Evolutionary conservation across 1,140 invertebrate species (phyloP), one percentile per base, ranked within the genome.

Genomic region (Onthophagus taurus): DNA sequence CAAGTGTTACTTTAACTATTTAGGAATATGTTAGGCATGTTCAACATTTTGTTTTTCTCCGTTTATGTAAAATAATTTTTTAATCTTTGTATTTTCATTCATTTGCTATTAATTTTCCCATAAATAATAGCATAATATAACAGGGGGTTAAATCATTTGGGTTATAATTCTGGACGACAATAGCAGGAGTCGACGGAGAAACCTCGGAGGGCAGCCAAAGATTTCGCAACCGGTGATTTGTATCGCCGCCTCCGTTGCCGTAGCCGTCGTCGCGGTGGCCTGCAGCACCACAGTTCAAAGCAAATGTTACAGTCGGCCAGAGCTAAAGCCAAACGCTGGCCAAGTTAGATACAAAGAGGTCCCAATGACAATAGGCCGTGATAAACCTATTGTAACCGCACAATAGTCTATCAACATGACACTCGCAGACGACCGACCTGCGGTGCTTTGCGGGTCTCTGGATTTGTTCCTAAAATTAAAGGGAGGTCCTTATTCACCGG

Each of bases 361-460:
- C 48, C 33, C 47, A 43, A 31, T 43, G 45, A 55, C 53, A 55
- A 52, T 51, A 51, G 53, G 45, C 41, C 47, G 47, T 55, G 53
- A 55, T 55, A 55, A 55, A 52, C 48, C 53, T 46, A 55, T 55
- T 55, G 53, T 55, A 46, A 53, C 44, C 42, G 46, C 47, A 55
- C 53, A 55, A 55, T 55, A 53, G 53, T 55, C 53, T 49, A 55
- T 55, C 53, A 55, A 52, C 48, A 47, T 55, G 53, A 53, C 53
- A 55, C 47, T 52, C 38, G 36, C 52, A 54, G 38, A 16, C 16
- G 23, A 46, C 33, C 49, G 45, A 49, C 49, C 47, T 51, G 42
- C 35, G 21, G 18, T 42, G 39, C 33, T 42, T 47, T 47, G 37
- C 37, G 14, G 29, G 38, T 16, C 38, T n/a, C 38, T n/a, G 45